Evolutionary conservation across 2,113 vertebrate species (phyloP), one percentile per base, ranked within the genome.

Genomic region (Paedocypris sp.): DNA sequence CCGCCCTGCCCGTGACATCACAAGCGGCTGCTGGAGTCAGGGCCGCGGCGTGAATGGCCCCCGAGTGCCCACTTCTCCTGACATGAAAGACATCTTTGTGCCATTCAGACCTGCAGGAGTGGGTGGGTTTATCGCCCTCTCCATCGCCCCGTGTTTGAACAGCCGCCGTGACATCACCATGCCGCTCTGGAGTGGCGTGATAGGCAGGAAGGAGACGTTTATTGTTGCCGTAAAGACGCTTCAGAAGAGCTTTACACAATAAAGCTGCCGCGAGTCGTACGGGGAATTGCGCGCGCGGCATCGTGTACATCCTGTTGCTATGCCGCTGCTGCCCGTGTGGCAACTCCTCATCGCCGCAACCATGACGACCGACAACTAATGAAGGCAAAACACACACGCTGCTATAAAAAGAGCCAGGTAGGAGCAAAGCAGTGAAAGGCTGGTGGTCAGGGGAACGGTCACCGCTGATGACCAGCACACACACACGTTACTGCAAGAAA

Each of bases 291-390:
- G 22, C 15, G 28, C 7, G 13, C 42, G 29, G 43, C 19, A 26
- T 54, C 58, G 39, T 41, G 38, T 32, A 48, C 33, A 52, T 78
- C 74, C 79, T 6, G 51, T 80, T 74, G 7, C 71, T 70, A 74
- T 70, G 66, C 66, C 46, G 16, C 80, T 25, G 4, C 22, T 25
- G 35, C 72, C 62, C 51, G 61, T 60, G 67, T 64, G 71, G 43
- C 70, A 61, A 54, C 39, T 36, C 43, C 52, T 79, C 71, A 35
- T 73, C 61, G 76, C 71, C 50, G 73, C 67, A 78, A 78, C 79
- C 15, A 23, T 31, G 60, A 35, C 41, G 43, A 58, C 57, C 7
- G 59, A 64, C 60, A 19, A 46, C 50, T 61, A 64, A 35, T 46
- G 67, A 38, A 45, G 51, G 29, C 50, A 52, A 67, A 63, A 71